Conservation (phyloP, 2,888 invertebrate genomes). For the Rhogogaster chlorosoma region DNA sequence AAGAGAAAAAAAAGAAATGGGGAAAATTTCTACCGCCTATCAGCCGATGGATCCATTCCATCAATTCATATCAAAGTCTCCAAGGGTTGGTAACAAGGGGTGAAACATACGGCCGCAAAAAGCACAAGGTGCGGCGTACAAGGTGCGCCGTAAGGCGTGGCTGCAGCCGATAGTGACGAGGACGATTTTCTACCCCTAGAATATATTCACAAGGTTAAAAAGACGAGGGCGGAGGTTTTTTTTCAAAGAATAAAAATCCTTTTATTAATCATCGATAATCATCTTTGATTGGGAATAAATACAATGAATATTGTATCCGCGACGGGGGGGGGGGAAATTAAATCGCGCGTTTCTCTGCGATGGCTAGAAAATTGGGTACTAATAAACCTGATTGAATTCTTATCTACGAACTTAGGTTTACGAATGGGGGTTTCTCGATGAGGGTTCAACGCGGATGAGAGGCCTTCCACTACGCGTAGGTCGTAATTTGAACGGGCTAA, state of each 20-base stretch:
- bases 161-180: neutral
- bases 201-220: neutral
- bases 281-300: no score
- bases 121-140: slow-evolving; percentile 40
- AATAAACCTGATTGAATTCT: slow-evolving; percentile 37
- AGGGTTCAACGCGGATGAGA: slow-evolving; percentile 5
- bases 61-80: neutral
- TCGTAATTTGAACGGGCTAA: slow-evolving; percentile 27
- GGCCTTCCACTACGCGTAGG: neutral
- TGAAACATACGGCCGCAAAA: slow-evolving; percentile 1
- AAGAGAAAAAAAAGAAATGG: neutral
- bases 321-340: neutral
- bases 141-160: slow-evolving; percentile 36
- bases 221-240: neutral
- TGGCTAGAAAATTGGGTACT: slow-evolving; percentile 7
- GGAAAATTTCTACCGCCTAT: neutral
- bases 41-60: neutral
- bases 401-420: slow-evolving; percentile 14
- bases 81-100: neutral
- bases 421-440: slow-evolving; percentile 20
- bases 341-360: neutral
- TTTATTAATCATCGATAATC: neutral
- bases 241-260: neutral
- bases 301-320: no score
- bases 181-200: neutral